Percentiles rank a stretch among this genome's conserved stretches.
Conservation (phyloP, 2,113 vertebrate genomes). For the Corvus cornix region DNA sequence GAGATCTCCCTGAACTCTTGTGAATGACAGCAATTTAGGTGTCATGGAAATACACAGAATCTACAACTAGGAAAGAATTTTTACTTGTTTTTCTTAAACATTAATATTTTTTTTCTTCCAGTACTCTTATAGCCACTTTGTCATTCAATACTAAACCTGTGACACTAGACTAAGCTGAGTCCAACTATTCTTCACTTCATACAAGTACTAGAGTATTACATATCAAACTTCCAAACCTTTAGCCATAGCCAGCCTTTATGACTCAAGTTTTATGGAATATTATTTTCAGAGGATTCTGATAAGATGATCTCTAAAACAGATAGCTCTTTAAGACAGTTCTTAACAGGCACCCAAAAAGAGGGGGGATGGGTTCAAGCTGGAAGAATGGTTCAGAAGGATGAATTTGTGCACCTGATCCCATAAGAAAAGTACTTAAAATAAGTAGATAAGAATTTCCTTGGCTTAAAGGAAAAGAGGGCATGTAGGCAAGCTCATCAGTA, state of each 20-base stretch:
- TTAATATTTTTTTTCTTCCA: neutral
- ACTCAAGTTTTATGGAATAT: neutral
- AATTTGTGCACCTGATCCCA: neutral
- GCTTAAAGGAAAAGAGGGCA: neutral
- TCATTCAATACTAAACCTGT: neutral
- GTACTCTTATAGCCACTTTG: neutral
- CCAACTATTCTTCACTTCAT: neutral
- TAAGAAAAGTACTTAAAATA: neutral
- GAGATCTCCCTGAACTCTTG: neutral
- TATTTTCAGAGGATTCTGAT: neutral
- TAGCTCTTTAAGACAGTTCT: neutral
- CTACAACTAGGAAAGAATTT: neutral
- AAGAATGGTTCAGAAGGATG: neutral
- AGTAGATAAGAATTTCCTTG: neutral
- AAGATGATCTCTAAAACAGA: neutral
- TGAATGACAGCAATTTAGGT: neutral
- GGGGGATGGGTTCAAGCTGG: neutral
- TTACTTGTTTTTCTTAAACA: neutral
- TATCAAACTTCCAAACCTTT: neutral
- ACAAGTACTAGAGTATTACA: neutral
- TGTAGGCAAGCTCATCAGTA: neutral
- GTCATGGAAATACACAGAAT: neutral
- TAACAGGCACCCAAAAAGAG: neutral
- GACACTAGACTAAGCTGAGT: neutral
- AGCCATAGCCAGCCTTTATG: neutral